These are phyloP conservation scores for Hypotaenidia okinawae DNA, from an alignment of 2,797 vertebrate species.

Conservation along the genomic window DNA sequence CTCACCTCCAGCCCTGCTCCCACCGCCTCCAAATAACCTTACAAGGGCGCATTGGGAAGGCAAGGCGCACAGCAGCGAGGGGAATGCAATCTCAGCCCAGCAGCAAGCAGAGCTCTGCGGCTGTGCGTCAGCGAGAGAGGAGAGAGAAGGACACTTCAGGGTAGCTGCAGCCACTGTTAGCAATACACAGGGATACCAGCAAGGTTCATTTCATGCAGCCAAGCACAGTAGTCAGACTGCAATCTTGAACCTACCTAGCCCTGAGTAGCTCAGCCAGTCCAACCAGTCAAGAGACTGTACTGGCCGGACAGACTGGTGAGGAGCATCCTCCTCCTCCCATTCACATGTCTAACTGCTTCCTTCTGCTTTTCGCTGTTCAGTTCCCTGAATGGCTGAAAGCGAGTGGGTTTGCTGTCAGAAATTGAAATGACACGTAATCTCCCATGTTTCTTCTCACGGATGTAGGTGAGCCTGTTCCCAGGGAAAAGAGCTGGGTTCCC, in stretches of 20 bases:
- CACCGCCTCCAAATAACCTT: conserved; percentile 46
- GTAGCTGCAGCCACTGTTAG: background rate
- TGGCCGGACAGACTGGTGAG: background rate
- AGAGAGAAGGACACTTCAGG: background rate
- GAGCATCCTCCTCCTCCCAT: conserved; percentile 7
- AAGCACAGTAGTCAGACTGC: background rate
- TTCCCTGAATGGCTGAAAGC: background rate
- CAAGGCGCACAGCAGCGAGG: background rate
- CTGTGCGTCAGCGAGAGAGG: background rate
- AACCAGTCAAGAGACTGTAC: conserved; percentile 24
- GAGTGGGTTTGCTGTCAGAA: conserved; percentile 23
- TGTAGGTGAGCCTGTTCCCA: background rate
- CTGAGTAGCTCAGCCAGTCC: conserved; percentile 34
- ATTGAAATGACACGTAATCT: background rate
- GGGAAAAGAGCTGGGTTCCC: background rate
- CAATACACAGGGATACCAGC: background rate
- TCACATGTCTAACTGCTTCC: background rate
- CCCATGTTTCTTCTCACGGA: background rate
- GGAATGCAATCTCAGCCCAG: background rate
- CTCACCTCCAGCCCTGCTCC: conserved; percentile 45
- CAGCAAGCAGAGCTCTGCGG: background rate
- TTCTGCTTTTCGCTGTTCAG: background rate
- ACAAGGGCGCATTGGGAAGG: conserved; percentile 30
- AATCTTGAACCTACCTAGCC: conserved; percentile 1
- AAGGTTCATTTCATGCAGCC: background rate